Percentiles rank a stretch among this genome's conserved stretches.
phyloP scores from a whole-genome alignment of 2,113 vertebrate genomes.

The Archilochus colubris region DNA sequence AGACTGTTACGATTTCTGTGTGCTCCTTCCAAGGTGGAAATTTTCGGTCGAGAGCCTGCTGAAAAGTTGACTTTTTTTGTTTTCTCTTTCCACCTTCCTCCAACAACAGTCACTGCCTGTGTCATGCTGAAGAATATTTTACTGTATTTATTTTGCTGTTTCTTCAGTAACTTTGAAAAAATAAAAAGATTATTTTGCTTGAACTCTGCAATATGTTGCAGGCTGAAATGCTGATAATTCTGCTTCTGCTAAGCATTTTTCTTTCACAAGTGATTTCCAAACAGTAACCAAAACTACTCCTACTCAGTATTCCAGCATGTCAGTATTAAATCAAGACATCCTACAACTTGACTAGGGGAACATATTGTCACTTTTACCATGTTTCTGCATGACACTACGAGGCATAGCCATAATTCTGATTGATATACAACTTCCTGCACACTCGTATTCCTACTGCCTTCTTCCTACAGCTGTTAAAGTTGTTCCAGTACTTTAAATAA shows the following conservation, averaged over 20 bases:
- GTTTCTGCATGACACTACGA: background rate
- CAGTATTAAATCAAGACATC: background rate
- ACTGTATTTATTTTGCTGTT: background rate
- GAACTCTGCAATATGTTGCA: background rate
- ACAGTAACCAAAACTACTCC: background rate
- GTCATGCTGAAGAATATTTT: background rate
- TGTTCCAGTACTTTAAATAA: background rate
- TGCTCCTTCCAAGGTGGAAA: background rate
- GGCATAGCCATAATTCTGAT: background rate
- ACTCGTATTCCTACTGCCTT: fast-evolving
- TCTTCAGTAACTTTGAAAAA: background rate
- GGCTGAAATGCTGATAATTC: background rate
- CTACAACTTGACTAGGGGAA: background rate
- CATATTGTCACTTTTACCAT: background rate
- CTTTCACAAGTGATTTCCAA: background rate
- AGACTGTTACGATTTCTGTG: background rate
- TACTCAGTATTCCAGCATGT: background rate
- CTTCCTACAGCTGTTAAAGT: background rate
- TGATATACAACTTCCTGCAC: background rate
- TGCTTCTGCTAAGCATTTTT: background rate
- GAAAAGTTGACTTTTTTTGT: background rate
- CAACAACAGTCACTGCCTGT: background rate
- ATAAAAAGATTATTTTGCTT: background rate
- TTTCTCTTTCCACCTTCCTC: background rate
- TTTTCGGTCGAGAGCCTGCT: background rate